Evolutionary conservation across 2,113 vertebrate species (phyloP).

Genomic region (Bubo bubo): DNA sequence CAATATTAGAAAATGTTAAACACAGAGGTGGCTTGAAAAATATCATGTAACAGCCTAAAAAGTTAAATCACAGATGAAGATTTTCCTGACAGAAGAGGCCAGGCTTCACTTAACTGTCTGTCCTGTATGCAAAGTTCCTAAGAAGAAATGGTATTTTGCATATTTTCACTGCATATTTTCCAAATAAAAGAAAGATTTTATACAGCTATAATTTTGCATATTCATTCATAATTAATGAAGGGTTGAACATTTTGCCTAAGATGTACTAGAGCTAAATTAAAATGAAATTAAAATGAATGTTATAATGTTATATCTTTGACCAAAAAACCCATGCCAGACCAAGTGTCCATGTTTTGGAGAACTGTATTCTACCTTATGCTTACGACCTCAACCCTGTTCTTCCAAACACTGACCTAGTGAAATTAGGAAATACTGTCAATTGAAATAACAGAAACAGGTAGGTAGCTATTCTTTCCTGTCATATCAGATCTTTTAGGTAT

Average conservation of each 20-base stretch:
- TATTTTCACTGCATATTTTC: background rate
- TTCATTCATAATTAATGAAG: background rate
- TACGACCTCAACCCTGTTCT: background rate
- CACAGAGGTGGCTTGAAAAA: background rate
- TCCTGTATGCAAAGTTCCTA: background rate
- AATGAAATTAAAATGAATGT: background rate
- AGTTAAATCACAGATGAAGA: background rate
- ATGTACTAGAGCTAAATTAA: background rate
- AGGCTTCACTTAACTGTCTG: background rate
- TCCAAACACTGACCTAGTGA: background rate
- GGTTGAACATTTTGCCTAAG: background rate
- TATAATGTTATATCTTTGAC: background rate
- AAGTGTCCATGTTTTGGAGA: background rate
- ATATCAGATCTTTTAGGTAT: background rate
- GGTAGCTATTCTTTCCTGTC: background rate
- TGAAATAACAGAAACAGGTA: background rate
- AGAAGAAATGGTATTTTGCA: background rate
- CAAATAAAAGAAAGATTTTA: background rate
- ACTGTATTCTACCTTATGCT: background rate
- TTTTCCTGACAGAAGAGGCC: background rate
- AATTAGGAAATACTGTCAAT: background rate
- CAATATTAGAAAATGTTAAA: background rate
- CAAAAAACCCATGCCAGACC: accelerated
- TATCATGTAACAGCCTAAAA: background rate
- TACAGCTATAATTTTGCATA: background rate